Base-by-base conservation (phyloP, 2,888 invertebrate species). In the Lapara coniferarum region DNA sequence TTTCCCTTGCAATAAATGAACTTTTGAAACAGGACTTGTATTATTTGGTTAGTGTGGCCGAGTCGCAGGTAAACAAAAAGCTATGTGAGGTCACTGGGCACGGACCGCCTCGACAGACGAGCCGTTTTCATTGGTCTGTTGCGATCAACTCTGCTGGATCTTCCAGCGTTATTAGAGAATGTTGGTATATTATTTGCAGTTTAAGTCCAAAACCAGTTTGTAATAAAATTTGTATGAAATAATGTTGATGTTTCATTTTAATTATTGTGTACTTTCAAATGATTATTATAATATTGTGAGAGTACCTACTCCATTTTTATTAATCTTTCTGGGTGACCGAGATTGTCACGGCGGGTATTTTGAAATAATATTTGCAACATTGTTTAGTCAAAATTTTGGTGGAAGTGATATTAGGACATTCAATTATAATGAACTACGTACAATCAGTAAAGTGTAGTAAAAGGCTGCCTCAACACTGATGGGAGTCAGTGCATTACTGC, bases 221-320 rank as follows among this genome's bases (percentile, higher is more conserved):
- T 91, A 93, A 93, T 92, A 92, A 93, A 93, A 92, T 92, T 92
- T 93, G 88, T 92, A 93, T 86, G 85, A 89, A 90, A 89, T 85
- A 84, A 74, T 69, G 71, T 58, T 37, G 63, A 71, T 73, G 83
- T 88, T 89, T 89, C 77, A 82, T 80, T 88, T 79, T 19, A 56
- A n/a, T n/a, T 52, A 37, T n/a, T n/a, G n/a, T 52, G 14, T n/a
- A 52, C 52, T 51, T 12, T 25, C 5, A 37, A 7, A 37, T 37
- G 37, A 37, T 37, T 37, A 37, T 37, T 37, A 7, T 37, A 37
- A 37, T 37, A 37, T 4, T 37, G 25, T 25, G 25, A 25, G 25
- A 25, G 25, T 25, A 25, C n/a, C n/a, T n/a, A n/a, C 25, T 25
- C 25, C 25, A 25, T 25, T 25, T 25, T 25, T 25, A 25, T 25